Evolutionary conservation across 2,888 invertebrate genomes (phyloP).

Genomic region (Troglohyphantes excavatus): DNA sequence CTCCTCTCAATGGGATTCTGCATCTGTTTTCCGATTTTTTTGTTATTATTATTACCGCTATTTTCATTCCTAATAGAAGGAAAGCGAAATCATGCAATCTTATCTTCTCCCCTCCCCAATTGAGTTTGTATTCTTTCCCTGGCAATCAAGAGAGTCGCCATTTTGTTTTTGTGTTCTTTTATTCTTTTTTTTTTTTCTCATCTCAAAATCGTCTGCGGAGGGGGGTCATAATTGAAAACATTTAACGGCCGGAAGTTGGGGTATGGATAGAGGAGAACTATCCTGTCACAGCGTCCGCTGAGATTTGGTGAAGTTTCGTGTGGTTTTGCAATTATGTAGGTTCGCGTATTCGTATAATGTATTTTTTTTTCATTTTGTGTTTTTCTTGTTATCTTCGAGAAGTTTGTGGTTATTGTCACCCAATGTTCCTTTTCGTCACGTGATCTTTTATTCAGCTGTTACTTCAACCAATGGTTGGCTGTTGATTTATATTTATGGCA

Average conservation of each 20-base stretch:
- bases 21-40: conserved; percentile 55
- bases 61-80: conserved; percentile 24
- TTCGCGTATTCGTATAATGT: background rate
- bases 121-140: background rate
- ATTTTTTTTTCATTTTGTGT: background rate
- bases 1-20: conserved; percentile 44
- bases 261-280: conserved; percentile 20
- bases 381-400: background rate
- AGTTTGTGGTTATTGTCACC: background rate
- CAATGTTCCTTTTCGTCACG: background rate
- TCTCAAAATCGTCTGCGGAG: background rate
- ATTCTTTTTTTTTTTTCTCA: background rate
- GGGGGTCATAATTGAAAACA: conserved; percentile 65
- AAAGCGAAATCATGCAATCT: conserved; percentile 44
- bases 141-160: background rate
- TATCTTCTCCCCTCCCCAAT: background rate
- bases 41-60: background rate
- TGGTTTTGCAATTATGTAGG: background rate
- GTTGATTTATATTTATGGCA: background rate
- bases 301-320: background rate
- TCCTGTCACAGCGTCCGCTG: conserved; percentile 31
- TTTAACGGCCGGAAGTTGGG: conserved; percentile 64
- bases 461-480: background rate
- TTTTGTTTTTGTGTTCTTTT: conserved; percentile 6
- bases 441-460: background rate